phyloP scores from a whole-genome alignment of 1,140 invertebrate genomes.

The Belonocnema kinseyi region DNA sequence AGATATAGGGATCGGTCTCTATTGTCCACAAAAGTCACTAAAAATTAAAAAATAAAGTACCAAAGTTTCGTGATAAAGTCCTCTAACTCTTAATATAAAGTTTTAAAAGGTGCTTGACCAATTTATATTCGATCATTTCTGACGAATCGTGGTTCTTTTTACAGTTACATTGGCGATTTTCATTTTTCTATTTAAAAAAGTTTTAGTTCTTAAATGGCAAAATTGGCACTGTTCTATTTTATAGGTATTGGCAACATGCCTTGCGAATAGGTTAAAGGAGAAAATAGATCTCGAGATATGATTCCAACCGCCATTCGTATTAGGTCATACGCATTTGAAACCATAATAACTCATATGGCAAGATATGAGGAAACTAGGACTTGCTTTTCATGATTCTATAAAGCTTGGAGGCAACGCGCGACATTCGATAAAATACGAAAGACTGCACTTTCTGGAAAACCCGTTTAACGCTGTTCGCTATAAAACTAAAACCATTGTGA shows the following conservation, averaged over 20 bases:
- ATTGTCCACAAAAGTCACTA: too few species aligned
- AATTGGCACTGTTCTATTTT: too few species aligned
- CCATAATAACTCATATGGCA: conserved; percentile 6
- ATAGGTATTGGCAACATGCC: not conserved
- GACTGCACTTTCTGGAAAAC: conserved; percentile 43
- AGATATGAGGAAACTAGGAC: not conserved
- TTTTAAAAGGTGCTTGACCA: too few species aligned
- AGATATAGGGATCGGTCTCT: too few species aligned
- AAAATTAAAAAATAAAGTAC: too few species aligned
- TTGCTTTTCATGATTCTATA: conserved; percentile 27
- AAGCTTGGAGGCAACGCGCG: conserved; percentile 29
- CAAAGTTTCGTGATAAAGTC: too few species aligned
- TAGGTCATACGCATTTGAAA: not conserved
- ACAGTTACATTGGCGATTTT: too few species aligned
- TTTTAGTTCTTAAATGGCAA: too few species aligned
- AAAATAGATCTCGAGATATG: conserved; percentile 6
- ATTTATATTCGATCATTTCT: too few species aligned
- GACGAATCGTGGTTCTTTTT: too few species aligned
- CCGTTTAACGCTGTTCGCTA: conserved; percentile 50
- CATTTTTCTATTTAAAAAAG: too few species aligned
- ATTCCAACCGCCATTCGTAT: not conserved
- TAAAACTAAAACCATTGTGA: conserved; percentile 54
- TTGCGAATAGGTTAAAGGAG: conserved; percentile 7
- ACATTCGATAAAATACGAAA: conserved; percentile 46
- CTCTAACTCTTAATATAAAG: too few species aligned